These are phyloP conservation scores for Atethmia centrago DNA, from an alignment of 2,888 invertebrate species.

Conservation along the genomic window DNA sequence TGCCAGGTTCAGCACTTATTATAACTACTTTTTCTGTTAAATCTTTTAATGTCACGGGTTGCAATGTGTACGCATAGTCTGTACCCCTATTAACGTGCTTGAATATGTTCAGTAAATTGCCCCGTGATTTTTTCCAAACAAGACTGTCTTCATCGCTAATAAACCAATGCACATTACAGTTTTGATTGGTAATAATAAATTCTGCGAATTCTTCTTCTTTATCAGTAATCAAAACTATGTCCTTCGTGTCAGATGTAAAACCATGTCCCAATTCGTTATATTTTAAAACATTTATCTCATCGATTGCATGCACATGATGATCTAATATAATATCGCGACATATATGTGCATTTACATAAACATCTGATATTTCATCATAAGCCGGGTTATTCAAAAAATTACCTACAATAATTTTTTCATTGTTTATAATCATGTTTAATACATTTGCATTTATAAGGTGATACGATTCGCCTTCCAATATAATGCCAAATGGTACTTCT, in stretches of 20 bases:
- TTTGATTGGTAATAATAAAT: slow-evolving; percentile 2
- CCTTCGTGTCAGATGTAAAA: slow-evolving; percentile 3
- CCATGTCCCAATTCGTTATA: not conserved
- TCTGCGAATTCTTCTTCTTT: slow-evolving; percentile 23
- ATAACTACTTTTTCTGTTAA: slow-evolving; percentile 52
- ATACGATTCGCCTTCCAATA: slow-evolving; percentile 11
- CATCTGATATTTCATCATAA: slow-evolving; percentile 26
- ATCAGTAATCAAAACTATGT: slow-evolving; percentile 44
- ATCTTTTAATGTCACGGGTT: slow-evolving; percentile 25
- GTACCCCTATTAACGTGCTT: slow-evolving; percentile 22
- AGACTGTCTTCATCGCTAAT: not conserved
- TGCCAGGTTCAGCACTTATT: slow-evolving; percentile 59
- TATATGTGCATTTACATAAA: slow-evolving; percentile 40
- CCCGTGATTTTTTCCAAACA: slow-evolving; percentile 43
- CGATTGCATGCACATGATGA: not conserved
- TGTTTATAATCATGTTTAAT: slow-evolving; percentile 36
- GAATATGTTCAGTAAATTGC: slow-evolving; percentile 24
- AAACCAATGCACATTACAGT: slow-evolving; percentile 51
- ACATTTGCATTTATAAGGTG: slow-evolving; percentile 31
- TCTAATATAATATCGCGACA: slow-evolving; percentile 43
- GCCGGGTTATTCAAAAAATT: slow-evolving; percentile 17
- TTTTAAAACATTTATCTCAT: slow-evolving; percentile 9
- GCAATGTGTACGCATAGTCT: not conserved
- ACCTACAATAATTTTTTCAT: slow-evolving; percentile 38
- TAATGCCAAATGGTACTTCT: slow-evolving; percentile 4